Evolutionary conservation across 1,140 invertebrate genomes (phyloP).

Genomic region (Cardiocondyla obscurior): DNA sequence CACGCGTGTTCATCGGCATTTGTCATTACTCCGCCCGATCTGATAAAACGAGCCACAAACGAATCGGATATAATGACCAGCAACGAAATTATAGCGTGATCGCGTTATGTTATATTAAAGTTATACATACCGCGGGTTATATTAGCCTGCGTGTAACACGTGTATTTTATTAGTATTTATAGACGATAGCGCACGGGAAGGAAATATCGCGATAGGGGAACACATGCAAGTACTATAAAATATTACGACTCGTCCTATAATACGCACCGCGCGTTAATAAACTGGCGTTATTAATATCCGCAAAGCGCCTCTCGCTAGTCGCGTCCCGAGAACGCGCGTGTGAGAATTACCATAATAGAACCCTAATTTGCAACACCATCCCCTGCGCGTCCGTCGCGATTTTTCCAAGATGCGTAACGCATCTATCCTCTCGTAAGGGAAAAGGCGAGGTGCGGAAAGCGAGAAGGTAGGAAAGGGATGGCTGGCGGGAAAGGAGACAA

Average conservation of each 20-base stretch:
- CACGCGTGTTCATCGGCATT: conserved; percentile 20
- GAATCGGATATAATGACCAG: conserved; percentile 28
- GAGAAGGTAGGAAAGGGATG: neutral
- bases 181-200: neutral
- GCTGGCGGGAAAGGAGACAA: conserved; percentile 28
- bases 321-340: neutral
- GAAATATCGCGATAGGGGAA: neutral
- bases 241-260: conserved; percentile 43
- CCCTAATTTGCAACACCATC: conserved; percentile 50
- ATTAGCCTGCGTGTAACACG: neutral
- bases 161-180: conserved; percentile 40
- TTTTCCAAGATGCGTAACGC: conserved; percentile 42
- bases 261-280: conserved; percentile 45
- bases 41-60: conserved; percentile 19
- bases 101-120: conserved; percentile 26
- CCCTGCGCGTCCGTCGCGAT: conserved; percentile 18
- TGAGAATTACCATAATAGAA: conserved; percentile 48
- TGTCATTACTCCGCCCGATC: conserved; percentile 45
- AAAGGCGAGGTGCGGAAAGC: conserved; percentile 26
- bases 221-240: conserved; percentile 35
- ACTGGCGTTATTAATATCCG: conserved; percentile 49
- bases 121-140: neutral
- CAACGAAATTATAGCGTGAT: conserved; percentile 39
- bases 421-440: conserved; percentile 33
- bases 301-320: conserved; percentile 28